phyloP scores from a whole-genome alignment of 2,888 invertebrate genomes.

The Scrobipalpa atriplicella region DNA sequence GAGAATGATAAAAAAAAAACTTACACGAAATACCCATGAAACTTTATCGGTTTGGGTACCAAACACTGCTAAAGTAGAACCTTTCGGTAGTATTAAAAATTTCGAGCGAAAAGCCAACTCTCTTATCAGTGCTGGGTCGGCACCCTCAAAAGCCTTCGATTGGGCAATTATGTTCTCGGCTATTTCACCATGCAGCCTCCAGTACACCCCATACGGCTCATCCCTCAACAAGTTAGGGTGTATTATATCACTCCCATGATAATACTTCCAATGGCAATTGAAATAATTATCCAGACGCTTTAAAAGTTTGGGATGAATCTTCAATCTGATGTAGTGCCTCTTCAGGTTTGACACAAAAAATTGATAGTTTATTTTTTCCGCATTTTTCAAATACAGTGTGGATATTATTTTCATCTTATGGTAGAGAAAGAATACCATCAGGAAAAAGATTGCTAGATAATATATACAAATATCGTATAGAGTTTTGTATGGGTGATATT shows the following conservation, averaged over 20 bases:
- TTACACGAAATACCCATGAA: conserved; percentile 62
- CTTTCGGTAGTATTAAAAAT: conserved; percentile 57
- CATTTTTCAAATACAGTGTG: conserved; percentile 49
- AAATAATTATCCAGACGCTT: conserved; percentile 60
- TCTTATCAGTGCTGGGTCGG: conserved; percentile 54
- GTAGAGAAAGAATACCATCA: conserved; percentile 41
- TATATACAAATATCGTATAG: background rate
- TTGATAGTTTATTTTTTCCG: conserved; percentile 48
- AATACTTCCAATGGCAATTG: conserved; percentile 68
- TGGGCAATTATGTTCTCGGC: conserved; percentile 58
- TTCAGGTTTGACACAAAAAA: conserved; percentile 57
- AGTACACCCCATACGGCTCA: conserved; percentile 65
- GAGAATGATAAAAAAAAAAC: no score
- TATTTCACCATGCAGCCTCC: conserved; percentile 66
- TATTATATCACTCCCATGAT: conserved; percentile 59
- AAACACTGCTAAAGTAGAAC: conserved; percentile 51
- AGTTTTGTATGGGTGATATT: background rate
- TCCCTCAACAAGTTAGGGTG: conserved; percentile 52
- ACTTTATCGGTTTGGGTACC: conserved; percentile 58
- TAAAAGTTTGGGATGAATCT: conserved; percentile 57
- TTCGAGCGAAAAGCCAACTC: conserved; percentile 57
- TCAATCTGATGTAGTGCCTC: conserved; percentile 51
- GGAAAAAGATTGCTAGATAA: background rate
- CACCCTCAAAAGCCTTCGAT: conserved; percentile 53
- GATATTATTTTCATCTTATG: conserved; percentile 51